Base-by-base conservation (phyloP, 1,140 invertebrate species). In the Piezodorus guildinii region DNA sequence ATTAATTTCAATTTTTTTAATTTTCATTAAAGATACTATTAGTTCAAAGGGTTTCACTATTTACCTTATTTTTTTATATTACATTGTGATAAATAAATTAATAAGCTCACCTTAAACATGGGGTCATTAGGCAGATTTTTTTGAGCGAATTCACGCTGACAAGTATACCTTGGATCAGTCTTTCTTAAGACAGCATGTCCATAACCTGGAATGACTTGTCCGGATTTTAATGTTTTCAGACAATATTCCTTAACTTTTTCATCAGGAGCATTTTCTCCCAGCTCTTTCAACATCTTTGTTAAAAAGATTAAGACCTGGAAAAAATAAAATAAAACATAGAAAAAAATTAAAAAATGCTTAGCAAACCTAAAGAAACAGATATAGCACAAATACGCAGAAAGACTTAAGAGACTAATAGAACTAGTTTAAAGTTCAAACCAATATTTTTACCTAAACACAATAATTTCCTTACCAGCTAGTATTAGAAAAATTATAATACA, bases 101-200 rank as follows among this genome's bases (percentile, higher is more conserved):
- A 3, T 23, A 49, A 1, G 23, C 9, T 73, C 73, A 84, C 83
- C 77, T 94, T 90, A 81, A 96, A 95, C 61, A 94, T 75, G 8
- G 86, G 85, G 74, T 98, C 94, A 66, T 97, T 84, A 16, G 94
- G 94, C 70, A 97, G 76, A 75, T 97, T 91, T 76, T 96, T 95
- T 65, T 93, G 77, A 2, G 94, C 93, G 75, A 98, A 98, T 73
- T 97, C 94, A 62, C 92, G 81, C 76, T 97, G 94, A 76, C 91
- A 95, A 15, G 86, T 90, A 72, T 93, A 95, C 67, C 95, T 83
- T 39, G 95, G 95, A 79, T 98, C 94, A 67, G 95, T 98, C 77
- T 96, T 96, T 63, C 95, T 84, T 16, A 98, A 81, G 3, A 98
- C 95, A 70, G 95, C 95, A 74, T 98, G 95, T 10, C 95, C 95